Base-by-base conservation (phyloP, 64 coral and sea anemone genomes). In the Hydrozoanthus tunicans region DNA sequence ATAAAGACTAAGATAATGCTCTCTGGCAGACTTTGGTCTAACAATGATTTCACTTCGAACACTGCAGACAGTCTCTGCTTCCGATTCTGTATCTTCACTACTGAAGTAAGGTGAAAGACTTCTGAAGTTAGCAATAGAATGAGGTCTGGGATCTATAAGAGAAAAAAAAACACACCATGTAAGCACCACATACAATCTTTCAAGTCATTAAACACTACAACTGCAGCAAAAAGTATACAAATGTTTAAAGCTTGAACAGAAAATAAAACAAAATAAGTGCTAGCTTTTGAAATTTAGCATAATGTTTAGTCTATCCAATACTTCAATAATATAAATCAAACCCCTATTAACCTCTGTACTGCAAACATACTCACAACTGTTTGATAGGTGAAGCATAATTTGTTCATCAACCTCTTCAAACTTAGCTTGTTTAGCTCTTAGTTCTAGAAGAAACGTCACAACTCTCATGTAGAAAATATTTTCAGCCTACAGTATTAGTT, bases 1-100 rank as follows among this genome's bases (percentile, higher is more conserved):
- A 74, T 88, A 88, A 73, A 73, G 84, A 88, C 84, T 88, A n/a
- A 59, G 54, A 56, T 88, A 88, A 1, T 88, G 17, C 4, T 88
- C 68, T 73, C 84, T 59, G n/a, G 84, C 84, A 73, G 84, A 88
- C 13, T 73, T 75, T 62, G 84, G 69, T 9, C 84, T 60, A 0
- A 74, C 5, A 17, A 88, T 75, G 5, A 88, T 25, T 51, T 88
- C 84, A 75, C 84, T 88, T 12, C 68, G 68, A 60, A 88, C 20
- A 59, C 84, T 88, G 56, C 69, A 74, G 4, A 88, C 84, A 32
- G 84, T 88, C 60, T 88, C 84, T 58, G 55, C 56, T 27, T 88
- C 84, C 9, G 84, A 88, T 70, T 88, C 84, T 11, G 67, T 59
- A 43, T 88, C 84, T 17, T 73, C 68, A 60, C 54, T 15, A 7